Conservation (phyloP, 1,140 invertebrate species). For the Atta cephalotes region DNA sequence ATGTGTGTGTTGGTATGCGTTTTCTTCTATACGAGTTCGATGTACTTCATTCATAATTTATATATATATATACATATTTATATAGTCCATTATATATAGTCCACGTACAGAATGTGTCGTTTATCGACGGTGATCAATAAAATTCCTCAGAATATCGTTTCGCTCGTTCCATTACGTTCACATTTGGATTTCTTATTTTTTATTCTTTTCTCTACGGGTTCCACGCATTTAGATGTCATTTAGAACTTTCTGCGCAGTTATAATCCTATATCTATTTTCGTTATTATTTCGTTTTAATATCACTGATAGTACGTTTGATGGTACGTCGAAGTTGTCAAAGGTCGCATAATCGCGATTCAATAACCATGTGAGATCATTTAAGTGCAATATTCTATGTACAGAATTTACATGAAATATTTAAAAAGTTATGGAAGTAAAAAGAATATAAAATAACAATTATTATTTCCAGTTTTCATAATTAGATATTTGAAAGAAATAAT, state of each 20-base stretch:
- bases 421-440: not conserved
- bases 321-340: not conserved
- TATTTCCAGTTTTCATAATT: not conserved
- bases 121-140: not conserved
- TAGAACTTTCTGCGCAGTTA: not conserved
- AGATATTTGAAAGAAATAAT: not conserved
- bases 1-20: not conserved
- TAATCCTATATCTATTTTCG: conserved; percentile 15
- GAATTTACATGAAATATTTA: not conserved
- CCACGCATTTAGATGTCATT: not conserved
- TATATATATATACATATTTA: conserved; percentile 33
- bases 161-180: not conserved
- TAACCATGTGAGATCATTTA: not conserved
- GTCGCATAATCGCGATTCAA: conserved; percentile 26
- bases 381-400: not conserved
- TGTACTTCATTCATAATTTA: conserved; percentile 20
- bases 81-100: conserved; percentile 21
- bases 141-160: conserved; percentile 13
- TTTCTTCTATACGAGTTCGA: not conserved
- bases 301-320: conserved; percentile 23
- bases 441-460: conserved; percentile 3
- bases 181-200: not conserved
- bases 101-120: not conserved
- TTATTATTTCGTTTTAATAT: conserved; percentile 49
- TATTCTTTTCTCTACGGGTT: not conserved